phyloP scores from a whole-genome alignment of 1,140 invertebrate species.

The Bombus vancouverensis region DNA sequence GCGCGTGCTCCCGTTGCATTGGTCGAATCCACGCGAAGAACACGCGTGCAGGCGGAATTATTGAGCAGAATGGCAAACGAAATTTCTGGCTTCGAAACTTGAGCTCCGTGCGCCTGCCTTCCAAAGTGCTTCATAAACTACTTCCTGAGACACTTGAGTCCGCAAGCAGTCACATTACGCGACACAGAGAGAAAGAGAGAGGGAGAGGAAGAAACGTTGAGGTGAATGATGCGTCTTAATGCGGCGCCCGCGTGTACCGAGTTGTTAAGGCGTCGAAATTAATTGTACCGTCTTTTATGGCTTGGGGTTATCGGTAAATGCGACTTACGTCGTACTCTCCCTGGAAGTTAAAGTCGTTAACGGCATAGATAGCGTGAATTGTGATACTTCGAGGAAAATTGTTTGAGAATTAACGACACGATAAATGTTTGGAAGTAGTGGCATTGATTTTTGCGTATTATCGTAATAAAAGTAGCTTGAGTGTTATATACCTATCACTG shows the following conservation, averaged over 20 bases:
- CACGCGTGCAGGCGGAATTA: not conserved
- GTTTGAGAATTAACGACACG: not conserved
- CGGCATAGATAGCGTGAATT: not conserved
- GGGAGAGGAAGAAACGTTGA: not conserved
- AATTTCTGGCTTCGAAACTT: constrained; percentile 16
- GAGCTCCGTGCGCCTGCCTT: not conserved
- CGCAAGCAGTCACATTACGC: constrained; percentile 24
- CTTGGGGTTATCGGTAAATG: not conserved
- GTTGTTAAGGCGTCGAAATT: constrained; percentile 40
- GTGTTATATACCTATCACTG: too few species aligned
- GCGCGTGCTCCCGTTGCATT: not conserved
- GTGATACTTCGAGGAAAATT: not conserved
- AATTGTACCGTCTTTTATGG: constrained; percentile 13
- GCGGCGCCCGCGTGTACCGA: not conserved
- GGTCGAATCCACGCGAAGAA: too few species aligned
- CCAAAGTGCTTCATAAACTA: constrained; percentile 20
- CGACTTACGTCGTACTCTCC: too few species aligned
- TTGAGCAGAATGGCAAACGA: not conserved
- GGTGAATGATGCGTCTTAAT: constrained; percentile 39
- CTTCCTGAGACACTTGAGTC: not conserved
- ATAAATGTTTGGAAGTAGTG: not conserved
- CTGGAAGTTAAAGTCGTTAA: not conserved
- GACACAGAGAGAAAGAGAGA: not conserved
- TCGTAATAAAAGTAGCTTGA: too few species aligned
- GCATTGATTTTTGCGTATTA: too few species aligned